phyloP scores from a whole-genome alignment of 2,797 vertebrate genomes.

The Okamejei kenojei region DNA sequence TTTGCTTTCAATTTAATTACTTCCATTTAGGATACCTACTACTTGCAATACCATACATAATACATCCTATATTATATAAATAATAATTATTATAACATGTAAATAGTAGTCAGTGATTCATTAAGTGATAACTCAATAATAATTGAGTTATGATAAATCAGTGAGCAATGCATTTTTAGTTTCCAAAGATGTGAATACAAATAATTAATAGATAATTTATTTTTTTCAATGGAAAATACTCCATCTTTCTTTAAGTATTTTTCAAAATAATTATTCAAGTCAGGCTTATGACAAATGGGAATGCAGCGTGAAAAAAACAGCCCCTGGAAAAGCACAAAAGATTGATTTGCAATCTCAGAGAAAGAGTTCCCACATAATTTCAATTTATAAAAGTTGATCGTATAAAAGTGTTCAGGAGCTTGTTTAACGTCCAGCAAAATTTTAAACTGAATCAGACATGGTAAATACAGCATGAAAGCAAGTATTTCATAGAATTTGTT shows the following conservation, averaged over 20 bases:
- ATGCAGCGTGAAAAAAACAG: not conserved
- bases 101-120: not conserved
- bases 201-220: not conserved
- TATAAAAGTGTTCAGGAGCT: not conserved
- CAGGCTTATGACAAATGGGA: not conserved
- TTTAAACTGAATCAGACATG: not conserved
- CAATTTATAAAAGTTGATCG: not conserved
- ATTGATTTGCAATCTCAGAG: not conserved
- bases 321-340: not conserved
- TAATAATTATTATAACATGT: not conserved
- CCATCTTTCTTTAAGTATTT: not conserved
- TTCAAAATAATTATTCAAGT: not conserved
- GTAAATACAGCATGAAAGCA: not conserved
- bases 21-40: not conserved
- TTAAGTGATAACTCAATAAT: too few species aligned
- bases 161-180: not conserved
- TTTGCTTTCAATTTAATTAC: not conserved
- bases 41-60: not conserved
- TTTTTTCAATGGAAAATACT: not conserved
- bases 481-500: not conserved
- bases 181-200: not conserved
- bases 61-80: not conserved
- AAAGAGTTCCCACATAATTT: not conserved
- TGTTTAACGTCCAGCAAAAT: not conserved
- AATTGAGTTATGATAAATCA: not conserved